Percentiles rank a stretch among this genome's conserved stretches.
phyloP scores from a whole-genome alignment of 2,888 invertebrate genomes.

The Cabera pusaria region DNA sequence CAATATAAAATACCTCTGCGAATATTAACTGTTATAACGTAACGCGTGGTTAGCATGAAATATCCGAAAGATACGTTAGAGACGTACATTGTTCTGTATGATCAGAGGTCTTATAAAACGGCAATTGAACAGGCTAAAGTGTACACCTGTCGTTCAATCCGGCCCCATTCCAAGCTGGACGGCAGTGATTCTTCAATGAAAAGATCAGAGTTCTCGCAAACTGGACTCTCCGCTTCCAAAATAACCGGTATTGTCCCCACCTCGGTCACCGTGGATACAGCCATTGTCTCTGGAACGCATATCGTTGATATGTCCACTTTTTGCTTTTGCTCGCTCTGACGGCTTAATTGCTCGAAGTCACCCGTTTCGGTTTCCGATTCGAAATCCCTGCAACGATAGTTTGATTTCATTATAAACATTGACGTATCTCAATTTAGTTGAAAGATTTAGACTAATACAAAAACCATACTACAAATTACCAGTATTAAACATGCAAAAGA shows the following conservation, averaged over 20 bases:
- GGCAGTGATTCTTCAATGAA: slow-evolving; percentile 95
- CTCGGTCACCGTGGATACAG: slow-evolving; percentile 84
- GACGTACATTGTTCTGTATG: too few species aligned
- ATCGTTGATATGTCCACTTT: slow-evolving; percentile 64
- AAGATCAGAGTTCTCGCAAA: slow-evolving; percentile 89
- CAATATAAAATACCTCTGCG: too few species aligned
- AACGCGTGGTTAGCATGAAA: too few species aligned
- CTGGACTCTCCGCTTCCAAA: slow-evolving; percentile 47
- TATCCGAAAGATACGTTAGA: too few species aligned
- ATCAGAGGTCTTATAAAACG: slow-evolving; percentile 25
- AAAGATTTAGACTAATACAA: too few species aligned
- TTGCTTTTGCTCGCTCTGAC: slow-evolving; percentile 81
- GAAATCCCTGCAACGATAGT: slow-evolving; percentile 84
- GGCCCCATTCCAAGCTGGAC: slow-evolving; percentile 90
- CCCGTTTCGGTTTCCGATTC: slow-evolving; percentile 93
- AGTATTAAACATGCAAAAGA: too few species aligned
- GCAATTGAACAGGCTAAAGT: slow-evolving; percentile 37
- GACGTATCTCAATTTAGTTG: neutral
- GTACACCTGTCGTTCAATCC: slow-evolving; percentile 75
- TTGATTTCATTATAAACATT: too few species aligned
- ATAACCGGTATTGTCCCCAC: slow-evolving; percentile 69
- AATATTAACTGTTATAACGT: too few species aligned
- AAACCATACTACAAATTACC: too few species aligned
- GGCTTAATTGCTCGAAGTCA: slow-evolving; percentile 90
- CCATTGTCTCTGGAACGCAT: slow-evolving; percentile 74